These are phyloP conservation scores for Archilochus colubris DNA, from an alignment of 2,113 vertebrate species.

Conservation along the genomic window DNA sequence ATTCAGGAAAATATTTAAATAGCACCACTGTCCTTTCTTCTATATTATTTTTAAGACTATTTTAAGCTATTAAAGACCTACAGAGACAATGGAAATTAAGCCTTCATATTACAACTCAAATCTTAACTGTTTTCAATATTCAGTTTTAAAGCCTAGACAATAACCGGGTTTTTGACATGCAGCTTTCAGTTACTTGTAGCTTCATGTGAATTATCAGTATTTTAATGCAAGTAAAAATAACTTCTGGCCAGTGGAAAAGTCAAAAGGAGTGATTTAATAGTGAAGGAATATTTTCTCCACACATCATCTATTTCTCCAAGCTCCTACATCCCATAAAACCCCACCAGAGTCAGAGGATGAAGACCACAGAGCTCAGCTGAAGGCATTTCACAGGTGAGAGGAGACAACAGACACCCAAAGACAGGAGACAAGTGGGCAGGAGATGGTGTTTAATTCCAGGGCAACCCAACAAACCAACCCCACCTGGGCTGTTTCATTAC, in stretches of 20 bases:
- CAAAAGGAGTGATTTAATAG: fast-evolving
- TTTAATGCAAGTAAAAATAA: not conserved
- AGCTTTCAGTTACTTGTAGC: no score
- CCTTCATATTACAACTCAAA: not conserved
- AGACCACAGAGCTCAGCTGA: not conserved
- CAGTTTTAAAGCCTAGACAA: not conserved
- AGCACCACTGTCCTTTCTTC: not conserved
- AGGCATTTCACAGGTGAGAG: not conserved
- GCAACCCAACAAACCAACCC: fast-evolving
- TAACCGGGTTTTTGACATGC: not conserved
- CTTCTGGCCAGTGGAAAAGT: not conserved
- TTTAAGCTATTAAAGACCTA: not conserved
- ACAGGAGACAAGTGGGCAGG: not conserved
- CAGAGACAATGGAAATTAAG: fast-evolving
- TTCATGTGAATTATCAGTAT: not conserved
- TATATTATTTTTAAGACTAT: not conserved
- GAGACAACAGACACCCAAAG: not conserved
- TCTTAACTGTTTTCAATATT: not conserved
- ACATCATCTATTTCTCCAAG: not conserved
- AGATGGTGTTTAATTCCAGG: fast-evolving
- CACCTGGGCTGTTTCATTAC: not conserved
- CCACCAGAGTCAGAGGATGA: not conserved
- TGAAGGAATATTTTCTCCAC: not conserved
- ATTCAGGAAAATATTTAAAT: not conserved
- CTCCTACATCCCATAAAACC: not conserved